Evolutionary conservation across 2,888 invertebrate genomes (phyloP).

Genomic region (Masnerella sp.): DNA sequence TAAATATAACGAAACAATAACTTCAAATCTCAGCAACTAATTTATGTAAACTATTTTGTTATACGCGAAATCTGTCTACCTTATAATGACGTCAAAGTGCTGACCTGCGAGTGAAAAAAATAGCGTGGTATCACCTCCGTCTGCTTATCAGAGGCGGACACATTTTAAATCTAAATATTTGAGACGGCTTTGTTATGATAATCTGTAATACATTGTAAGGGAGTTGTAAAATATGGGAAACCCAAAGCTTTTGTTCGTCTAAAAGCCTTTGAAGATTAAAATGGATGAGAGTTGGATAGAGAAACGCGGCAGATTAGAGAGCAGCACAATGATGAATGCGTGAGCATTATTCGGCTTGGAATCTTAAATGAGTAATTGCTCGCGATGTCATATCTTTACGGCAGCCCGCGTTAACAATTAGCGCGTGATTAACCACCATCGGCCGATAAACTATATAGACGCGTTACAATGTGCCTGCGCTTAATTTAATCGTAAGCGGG

Average conservation of each 20-base stretch:
- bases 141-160: slow-evolving; percentile 61
- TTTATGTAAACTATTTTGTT: too few relatives aligned
- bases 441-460: slow-evolving; percentile 31
- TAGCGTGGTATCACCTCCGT: slow-evolving; percentile 69
- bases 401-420: slow-evolving; percentile 43
- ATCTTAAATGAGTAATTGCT: slow-evolving; percentile 51
- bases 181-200: slow-evolving; percentile 49
- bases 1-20: not conserved
- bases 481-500: slow-evolving; percentile 22
- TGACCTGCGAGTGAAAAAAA: slow-evolving; percentile 13
- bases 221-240: slow-evolving; percentile 54
- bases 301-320: slow-evolving; percentile 50
- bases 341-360: slow-evolving; percentile 45
- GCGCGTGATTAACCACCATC: slow-evolving; percentile 42
- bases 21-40: not conserved
- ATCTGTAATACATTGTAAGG: slow-evolving; percentile 49
- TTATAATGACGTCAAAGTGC: slow-evolving; percentile 44
- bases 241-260: slow-evolving; percentile 50
- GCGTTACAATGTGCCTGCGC: slow-evolving; percentile 9
- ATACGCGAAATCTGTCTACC: too few relatives aligned
- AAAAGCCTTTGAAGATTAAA: slow-evolving; percentile 59
- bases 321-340: slow-evolving; percentile 48
- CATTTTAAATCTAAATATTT: slow-evolving; percentile 52
- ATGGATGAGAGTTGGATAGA: slow-evolving; percentile 53
- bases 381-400: slow-evolving; percentile 41